Base-by-base conservation (phyloP, 2,113 vertebrate genomes). In the Hemiprocne comata region DNA sequence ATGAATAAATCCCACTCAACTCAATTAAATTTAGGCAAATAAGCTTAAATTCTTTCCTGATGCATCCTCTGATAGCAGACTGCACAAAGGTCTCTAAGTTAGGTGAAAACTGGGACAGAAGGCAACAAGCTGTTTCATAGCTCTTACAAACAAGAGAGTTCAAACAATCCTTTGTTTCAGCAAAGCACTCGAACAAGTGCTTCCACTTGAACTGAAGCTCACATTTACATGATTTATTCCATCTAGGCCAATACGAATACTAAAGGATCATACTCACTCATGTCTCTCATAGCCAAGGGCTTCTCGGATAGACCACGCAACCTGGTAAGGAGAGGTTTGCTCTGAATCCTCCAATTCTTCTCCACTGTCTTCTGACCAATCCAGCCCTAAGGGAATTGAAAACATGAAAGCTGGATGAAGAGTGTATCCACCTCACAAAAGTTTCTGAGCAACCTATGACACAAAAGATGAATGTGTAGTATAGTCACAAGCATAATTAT, bases 341-440 rank as follows among this genome's bases (percentile, higher is more conserved):
- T 99, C 99, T 17, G 98, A 97, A 94, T 99, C 98, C 75, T 99
- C 99, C 78, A 98, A 97, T 46, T 99, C 99, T 88, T 99, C 99
- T 90, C 98, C 98, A 82, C 99, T 99, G 95, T 99, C 99, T 97
- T 99, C 99, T 87, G 99, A 99, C 99, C 99, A 99, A 97, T 99
- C 99, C 98, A 99, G 95, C 73, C 99, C 99, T 99, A 96, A 38
- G 10, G 54, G 42, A 93, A 69, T 53, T 67, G 78, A 84, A 95
- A 97, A 94, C 20, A 51, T 15, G 10, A 69, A 90, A 86, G 11
- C 5, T 75, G 58, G 28, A 76, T 93, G 69, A 94, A 89, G 75
- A 85, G 51, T 40, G 3, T 34, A 85, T 31, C 17, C 24, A 34
- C 28, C 38, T 85, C 28, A 69, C 19, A 21, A 5, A 76, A 48